A percentile compares a stretch with the other conserved stretches of the same genome.
phyloP scores from a whole-genome alignment of 1,140 invertebrate species.

The Bradynema listronoti region DNA sequence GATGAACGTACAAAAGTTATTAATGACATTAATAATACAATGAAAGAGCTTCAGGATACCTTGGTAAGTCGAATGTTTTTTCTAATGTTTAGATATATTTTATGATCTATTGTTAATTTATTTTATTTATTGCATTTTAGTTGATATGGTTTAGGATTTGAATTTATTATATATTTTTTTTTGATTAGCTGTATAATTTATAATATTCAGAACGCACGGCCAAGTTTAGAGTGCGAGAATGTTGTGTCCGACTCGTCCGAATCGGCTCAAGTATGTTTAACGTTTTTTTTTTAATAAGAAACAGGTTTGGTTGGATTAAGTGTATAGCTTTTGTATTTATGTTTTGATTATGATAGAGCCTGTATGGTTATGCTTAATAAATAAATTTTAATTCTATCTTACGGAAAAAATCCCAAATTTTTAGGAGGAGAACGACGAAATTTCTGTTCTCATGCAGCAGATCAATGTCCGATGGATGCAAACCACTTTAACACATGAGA shows the following conservation, averaged over 20 bases:
- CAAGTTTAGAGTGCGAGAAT: conserved; percentile 15
- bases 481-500: background rate
- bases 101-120: background rate
- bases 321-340: background rate
- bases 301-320: background rate
- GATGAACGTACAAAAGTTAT: background rate
- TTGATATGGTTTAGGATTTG: too few relatives aligned
- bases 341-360: conserved; percentile 9
- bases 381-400: background rate
- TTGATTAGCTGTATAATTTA: background rate
- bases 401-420: background rate
- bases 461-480: background rate
- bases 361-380: background rate
- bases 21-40: background rate
- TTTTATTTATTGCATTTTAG: too few relatives aligned
- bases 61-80: background rate
- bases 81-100: background rate
- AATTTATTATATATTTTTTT: background rate
- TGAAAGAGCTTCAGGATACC: background rate
- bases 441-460: conserved; percentile 3
- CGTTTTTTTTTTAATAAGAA: conserved; percentile 1
- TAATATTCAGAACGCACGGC: background rate
- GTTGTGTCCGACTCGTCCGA: conserved; percentile 23
- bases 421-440: conserved; percentile 7
- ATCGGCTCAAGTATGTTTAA: conserved; percentile 7